Conservation (phyloP, 2,113 vertebrate genomes). For the Sylvilagus bachmani region DNA sequence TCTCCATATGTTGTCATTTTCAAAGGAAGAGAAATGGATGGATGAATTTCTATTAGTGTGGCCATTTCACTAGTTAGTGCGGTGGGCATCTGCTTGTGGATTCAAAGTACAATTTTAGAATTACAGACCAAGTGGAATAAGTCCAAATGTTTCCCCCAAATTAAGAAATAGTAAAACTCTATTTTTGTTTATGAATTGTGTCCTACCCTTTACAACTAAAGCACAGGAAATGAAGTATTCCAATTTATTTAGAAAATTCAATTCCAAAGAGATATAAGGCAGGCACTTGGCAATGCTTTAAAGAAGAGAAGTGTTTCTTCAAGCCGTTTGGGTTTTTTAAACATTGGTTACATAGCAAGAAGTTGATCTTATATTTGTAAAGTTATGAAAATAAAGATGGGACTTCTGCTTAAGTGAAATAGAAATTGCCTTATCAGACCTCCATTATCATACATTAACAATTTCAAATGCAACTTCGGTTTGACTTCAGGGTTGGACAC, state of each 20-base stretch:
- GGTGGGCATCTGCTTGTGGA: neutral
- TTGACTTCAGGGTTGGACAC: constrained; percentile 42
- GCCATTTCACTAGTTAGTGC: neutral
- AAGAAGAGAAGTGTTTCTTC: neutral
- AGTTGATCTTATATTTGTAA: neutral
- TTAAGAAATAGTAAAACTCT: neutral
- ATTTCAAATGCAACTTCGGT: constrained; percentile 41
- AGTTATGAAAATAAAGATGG: constrained; percentile 16
- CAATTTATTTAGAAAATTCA: neutral
- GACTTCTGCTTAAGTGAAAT: constrained; percentile 32
- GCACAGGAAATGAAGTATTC: constrained; percentile 6
- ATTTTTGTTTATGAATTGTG: neutral
- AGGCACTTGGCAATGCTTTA: constrained; percentile 15
- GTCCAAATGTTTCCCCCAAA: neutral
- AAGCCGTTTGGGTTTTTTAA: neutral
- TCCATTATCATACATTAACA: neutral
- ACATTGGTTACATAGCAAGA: neutral
- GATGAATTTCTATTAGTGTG: neutral
- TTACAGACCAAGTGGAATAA: constrained; percentile 12
- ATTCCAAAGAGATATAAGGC: neutral
- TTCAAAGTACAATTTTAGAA: constrained; percentile 21
- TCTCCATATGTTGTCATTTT: neutral
- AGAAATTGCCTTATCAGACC: constrained; percentile 10
- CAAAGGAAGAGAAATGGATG: neutral
- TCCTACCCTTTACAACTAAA: neutral